phyloP scores from a whole-genome alignment of 2,888 invertebrate genomes.

The Geophilus truncorum region DNA sequence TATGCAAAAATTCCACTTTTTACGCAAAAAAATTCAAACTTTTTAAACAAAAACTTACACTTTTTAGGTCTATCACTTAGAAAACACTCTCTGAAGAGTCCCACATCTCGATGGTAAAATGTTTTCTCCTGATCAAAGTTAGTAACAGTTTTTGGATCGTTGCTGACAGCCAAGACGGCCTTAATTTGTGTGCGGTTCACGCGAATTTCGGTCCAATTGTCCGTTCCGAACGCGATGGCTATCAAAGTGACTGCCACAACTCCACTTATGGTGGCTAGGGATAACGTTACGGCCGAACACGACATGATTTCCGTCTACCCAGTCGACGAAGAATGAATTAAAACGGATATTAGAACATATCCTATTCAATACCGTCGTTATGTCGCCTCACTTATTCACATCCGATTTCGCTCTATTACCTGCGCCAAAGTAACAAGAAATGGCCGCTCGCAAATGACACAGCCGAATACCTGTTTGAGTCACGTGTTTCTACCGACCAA shows the following conservation, averaged over 20 bases:
- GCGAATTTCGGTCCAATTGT: slow-evolving; percentile 94
- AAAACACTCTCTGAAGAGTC: slow-evolving; percentile 89
- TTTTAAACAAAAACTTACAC: slow-evolving; percentile 39
- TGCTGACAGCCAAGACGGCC: slow-evolving; percentile 39
- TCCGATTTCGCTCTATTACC: neutral
- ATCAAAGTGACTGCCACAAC: slow-evolving; percentile 89
- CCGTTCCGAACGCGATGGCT: slow-evolving; percentile 90
- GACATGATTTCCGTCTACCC: slow-evolving; percentile 39
- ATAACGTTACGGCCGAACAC: slow-evolving; percentile 74
- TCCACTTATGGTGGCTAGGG: slow-evolving; percentile 91
- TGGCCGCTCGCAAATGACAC: neutral
- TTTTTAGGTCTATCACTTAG: slow-evolving; percentile 75
- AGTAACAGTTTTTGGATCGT: slow-evolving; percentile 42
- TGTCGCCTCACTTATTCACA: neutral
- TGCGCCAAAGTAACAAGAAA: neutral
- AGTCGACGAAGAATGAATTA: neutral
- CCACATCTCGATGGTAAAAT: slow-evolving; percentile 87
- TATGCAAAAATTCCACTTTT: no score
- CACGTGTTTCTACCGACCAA: neutral
- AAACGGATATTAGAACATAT: neutral
- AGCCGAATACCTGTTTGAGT: neutral
- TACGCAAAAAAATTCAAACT: neutral
- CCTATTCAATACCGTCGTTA: no score
- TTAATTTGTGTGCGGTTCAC: slow-evolving; percentile 82
- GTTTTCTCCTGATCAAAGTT: slow-evolving; percentile 74